Evolutionary conservation across 2,888 invertebrate genomes (phyloP).

Genomic region (Cataglyphis cursor): DNA sequence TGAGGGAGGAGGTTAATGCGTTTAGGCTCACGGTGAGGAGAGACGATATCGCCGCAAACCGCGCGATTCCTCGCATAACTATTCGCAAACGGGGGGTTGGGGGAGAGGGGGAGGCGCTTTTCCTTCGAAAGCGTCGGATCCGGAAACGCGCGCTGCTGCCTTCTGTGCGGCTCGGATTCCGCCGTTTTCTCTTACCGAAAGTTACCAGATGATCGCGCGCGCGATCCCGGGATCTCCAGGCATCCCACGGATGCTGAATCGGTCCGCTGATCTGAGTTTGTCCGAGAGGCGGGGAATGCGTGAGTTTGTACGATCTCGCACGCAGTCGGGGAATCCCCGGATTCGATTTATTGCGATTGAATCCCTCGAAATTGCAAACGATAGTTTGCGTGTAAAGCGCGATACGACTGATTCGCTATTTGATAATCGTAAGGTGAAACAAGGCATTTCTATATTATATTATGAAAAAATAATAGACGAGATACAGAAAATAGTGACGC

Average conservation of each 20-base stretch:
- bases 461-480: not conserved
- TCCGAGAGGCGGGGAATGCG: slow-evolving; percentile 51
- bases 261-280: slow-evolving; percentile 7
- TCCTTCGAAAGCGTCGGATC: slow-evolving; percentile 33
- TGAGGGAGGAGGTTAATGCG: not conserved
- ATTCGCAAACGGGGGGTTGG: slow-evolving; percentile 7
- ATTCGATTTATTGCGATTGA: slow-evolving; percentile 40
- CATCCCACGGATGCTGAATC: slow-evolving; percentile 37
- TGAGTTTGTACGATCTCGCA: slow-evolving; percentile 48
- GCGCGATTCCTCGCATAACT: slow-evolving; percentile 61
- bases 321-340: slow-evolving; percentile 13
- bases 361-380: slow-evolving; percentile 16
- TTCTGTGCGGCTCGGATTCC: slow-evolving; percentile 33
- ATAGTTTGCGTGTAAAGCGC: not conserved
- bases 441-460: not conserved
- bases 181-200: slow-evolving; percentile 31
- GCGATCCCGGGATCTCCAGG: slow-evolving; percentile 18
- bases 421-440: not conserved
- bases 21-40: slow-evolving; percentile 11
- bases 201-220: slow-evolving; percentile 29
- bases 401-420: not conserved
- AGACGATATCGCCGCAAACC: not conserved
- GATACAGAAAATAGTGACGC: not conserved
- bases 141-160: slow-evolving; percentile 31
- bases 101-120: not conserved